Evolutionary conservation across 2,113 vertebrate genomes (phyloP), one percentile per base, ranked within the genome.

Genomic region (Cottus gobio): DNA sequence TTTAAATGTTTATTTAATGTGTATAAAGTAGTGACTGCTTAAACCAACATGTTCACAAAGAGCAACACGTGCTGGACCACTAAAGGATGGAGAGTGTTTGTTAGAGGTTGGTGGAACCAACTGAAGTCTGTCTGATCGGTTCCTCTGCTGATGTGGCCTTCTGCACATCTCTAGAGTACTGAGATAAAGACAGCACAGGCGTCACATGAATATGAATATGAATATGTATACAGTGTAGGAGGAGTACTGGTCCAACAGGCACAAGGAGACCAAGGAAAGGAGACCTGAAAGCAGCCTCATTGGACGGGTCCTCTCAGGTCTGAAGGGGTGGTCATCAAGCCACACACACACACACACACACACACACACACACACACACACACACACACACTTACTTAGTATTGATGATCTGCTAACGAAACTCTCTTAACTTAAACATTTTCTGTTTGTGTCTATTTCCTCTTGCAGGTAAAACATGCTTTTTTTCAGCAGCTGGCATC

Each of bases 111-210:
- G n/a, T n/a, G n/a, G n/a, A 78, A 66, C 76, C 31, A 3, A 31
- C 2, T 42, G 24, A 30, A 20, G 42, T 22, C 18, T 20, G 46
- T 64, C n/a, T 15, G 72, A 54, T 36, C 72, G 37, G 46, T 60
- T 30, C 26, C 22, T 60, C 54, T 60, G 37, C 15, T 60, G 37
- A 9, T 54, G 56, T 1, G 11, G n/a, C n/a, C n/a, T n/a, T n/a
- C n/a, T n/a, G n/a, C 34, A 13, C 1, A 10, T 63, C 76, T 70
- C 57, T 71, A 34, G 7, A 36, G 44, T 48, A 2, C 66, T 63
- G 76, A 62, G 36, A 52, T 15, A 7, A 12, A 75, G n/a, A 63
- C 39, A 71, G n/a, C n/a, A n/a, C n/a, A n/a, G n/a, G n/a, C n/a
- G n/a, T n/a, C n/a, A n/a, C n/a, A n/a, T n/a, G n/a, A n/a, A n/a